Conservation (phyloP, 2,113 vertebrate genomes). For the Sceloporus tristichus region DNA sequence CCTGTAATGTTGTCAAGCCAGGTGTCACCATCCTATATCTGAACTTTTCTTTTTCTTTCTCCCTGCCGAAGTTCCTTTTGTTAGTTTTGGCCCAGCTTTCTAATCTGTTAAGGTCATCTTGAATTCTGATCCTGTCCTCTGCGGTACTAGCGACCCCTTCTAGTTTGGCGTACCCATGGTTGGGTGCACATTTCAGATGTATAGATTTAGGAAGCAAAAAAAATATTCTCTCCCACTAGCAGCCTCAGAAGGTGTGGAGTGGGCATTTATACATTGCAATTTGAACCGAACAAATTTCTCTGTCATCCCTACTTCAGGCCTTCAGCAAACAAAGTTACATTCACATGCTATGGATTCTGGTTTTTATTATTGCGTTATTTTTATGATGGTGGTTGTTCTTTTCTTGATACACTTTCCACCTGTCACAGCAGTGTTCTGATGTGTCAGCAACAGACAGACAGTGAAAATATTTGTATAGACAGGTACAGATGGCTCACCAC, state of each 20-base stretch:
- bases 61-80: no score
- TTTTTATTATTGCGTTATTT: no score
- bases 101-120: no score
- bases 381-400: neutral
- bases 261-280: neutral
- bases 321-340: neutral
- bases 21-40: no score
- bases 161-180: no score
- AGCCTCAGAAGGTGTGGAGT: neutral
- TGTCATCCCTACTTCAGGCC: neutral
- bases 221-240: neutral
- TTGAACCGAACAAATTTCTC: neutral
- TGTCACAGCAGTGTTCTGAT: neutral
- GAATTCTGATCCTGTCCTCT: no score
- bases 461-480: slow-evolving; percentile 5
- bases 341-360: neutral
- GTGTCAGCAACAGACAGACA: rapidly evolving
- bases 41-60: no score
- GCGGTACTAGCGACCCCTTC: no score
- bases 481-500: neutral
- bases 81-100: no score
- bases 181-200: neutral
- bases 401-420: neutral
- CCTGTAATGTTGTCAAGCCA: no score
- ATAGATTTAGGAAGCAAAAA: neutral